A percentile compares a stretch with the other conserved stretches of the same genome.
Evolutionary conservation across 2,113 vertebrate species (phyloP).

Genomic region (Neomonachus schauinslandi): DNA sequence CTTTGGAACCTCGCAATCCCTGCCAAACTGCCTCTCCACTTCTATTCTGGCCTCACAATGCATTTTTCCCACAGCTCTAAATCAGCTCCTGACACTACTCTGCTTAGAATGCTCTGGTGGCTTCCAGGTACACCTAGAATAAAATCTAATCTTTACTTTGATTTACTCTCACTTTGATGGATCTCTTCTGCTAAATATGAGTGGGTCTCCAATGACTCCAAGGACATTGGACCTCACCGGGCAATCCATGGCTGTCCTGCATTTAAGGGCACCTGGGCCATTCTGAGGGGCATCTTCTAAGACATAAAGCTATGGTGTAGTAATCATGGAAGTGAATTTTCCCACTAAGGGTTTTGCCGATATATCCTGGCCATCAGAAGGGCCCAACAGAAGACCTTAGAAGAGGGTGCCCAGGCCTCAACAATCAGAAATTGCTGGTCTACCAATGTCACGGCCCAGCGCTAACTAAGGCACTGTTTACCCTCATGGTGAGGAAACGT

Average conservation of each 20-base stretch:
- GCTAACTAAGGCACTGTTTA: background rate
- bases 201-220: background rate
- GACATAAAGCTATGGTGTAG: background rate
- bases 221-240: background rate
- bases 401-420: background rate
- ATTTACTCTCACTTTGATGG: background rate
- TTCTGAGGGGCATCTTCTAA: background rate
- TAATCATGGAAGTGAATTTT: background rate
- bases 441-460: background rate
- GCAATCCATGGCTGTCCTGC: background rate
- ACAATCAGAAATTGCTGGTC: background rate
- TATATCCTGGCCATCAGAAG: background rate
- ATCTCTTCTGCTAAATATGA: background rate
- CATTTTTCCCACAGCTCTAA: background rate
- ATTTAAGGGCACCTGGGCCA: background rate
- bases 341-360: accelerated
- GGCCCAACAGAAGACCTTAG: background rate
- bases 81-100: background rate
- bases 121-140: background rate
- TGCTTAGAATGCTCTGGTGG: background rate
- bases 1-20: background rate
- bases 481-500: background rate
- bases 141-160: background rate
- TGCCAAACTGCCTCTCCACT: background rate
- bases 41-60: background rate